phyloP scores from a whole-genome alignment of 1,140 invertebrate genomes.

The Euwallacea similis region DNA sequence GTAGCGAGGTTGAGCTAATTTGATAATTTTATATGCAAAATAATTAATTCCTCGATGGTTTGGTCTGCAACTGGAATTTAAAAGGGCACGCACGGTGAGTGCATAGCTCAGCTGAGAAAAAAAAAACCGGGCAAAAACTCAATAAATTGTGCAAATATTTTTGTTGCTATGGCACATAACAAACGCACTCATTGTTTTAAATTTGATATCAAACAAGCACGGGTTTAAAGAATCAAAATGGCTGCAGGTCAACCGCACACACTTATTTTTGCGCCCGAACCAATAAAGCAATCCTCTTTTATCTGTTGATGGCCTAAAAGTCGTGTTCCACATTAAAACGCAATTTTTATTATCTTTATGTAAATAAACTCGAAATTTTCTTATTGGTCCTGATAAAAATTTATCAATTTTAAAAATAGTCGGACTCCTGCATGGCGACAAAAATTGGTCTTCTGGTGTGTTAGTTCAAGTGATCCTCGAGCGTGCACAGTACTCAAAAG shows the following conservation, averaged over 20 bases:
- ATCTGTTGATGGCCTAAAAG: constrained; percentile 15
- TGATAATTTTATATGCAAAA: not conserved
- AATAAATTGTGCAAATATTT: constrained; percentile 1
- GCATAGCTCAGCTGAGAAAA: no score
- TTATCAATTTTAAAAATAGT: constrained; percentile 4
- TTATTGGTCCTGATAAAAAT: constrained; percentile 18
- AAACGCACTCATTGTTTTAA: constrained; percentile 1
- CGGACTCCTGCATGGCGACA: not conserved
- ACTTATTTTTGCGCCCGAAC: constrained; percentile 3
- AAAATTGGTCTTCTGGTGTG: not conserved
- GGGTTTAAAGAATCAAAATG: constrained; percentile 11
- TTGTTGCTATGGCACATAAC: constrained; percentile 9
- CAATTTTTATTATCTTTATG: constrained; percentile 16
- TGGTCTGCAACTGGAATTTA: not conserved
- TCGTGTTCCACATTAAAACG: constrained; percentile 3
- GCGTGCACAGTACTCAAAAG: not conserved
- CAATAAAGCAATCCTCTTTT: constrained; percentile 6
- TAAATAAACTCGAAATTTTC: constrained; percentile 14
- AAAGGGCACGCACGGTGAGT: no score
- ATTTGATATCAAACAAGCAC: constrained; percentile 11
- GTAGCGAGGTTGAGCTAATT: not conserved
- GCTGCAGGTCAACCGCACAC: constrained; percentile 1
- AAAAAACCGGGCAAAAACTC: no score
- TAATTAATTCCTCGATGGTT: not conserved
- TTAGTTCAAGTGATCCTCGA: not conserved